Evolutionary conservation across 2,113 vertebrate genomes (phyloP).

Genomic region (Taxidea taxus): DNA sequence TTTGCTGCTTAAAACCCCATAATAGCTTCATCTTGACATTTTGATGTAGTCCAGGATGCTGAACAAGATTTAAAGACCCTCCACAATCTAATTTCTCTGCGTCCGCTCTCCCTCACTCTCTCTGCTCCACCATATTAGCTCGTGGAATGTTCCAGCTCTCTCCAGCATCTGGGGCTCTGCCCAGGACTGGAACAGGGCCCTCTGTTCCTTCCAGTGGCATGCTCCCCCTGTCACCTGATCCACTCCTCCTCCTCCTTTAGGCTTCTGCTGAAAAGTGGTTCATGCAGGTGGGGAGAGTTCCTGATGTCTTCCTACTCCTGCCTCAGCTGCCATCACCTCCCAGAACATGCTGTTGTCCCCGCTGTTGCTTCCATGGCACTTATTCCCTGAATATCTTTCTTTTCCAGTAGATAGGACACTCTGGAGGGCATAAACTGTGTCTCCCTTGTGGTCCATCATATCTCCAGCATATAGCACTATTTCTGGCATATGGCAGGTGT

Average conservation of each 20-base stretch:
- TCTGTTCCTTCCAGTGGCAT: neutral
- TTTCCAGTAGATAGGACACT: neutral
- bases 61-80: neutral
- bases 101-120: neutral
- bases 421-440: neutral
- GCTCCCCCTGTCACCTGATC: neutral
- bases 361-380: neutral
- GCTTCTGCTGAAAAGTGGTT: neutral
- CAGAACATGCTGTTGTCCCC: neutral
- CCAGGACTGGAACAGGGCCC: neutral
- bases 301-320: neutral
- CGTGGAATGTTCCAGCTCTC: neutral
- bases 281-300: neutral
- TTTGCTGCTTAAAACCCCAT: neutral
- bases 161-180: neutral
- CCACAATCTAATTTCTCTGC: accelerated
- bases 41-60: neutral
- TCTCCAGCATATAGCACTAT: too few relatives aligned
- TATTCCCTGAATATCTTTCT: neutral
- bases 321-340: neutral
- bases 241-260: neutral
- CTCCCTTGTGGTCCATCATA: neutral
- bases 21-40: neutral
- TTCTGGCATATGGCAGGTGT: neutral
- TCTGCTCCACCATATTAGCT: neutral